These are phyloP conservation scores for Dinocampus coccinellae DNA, from an alignment of 2,888 invertebrate species.

Conservation along the genomic window DNA sequence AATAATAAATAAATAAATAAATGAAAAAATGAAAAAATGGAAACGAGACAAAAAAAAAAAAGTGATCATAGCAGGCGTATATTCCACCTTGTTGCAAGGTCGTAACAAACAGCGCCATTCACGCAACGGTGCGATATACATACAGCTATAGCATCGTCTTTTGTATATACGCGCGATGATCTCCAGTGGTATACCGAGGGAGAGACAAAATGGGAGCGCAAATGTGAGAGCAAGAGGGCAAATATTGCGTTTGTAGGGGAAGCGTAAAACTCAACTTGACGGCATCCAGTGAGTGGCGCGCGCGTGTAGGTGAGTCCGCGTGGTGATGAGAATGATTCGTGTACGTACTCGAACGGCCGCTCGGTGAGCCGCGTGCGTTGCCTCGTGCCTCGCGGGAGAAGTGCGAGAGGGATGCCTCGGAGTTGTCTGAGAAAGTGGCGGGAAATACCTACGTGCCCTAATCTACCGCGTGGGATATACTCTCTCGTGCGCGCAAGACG, in stretches of 20 bases:
- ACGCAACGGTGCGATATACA: constrained; percentile 41
- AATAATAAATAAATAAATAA: too few relatives aligned
- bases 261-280: constrained; percentile 3
- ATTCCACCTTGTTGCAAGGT: constrained; percentile 45
- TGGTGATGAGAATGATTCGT: constrained; percentile 40
- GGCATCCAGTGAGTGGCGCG: constrained; percentile 5
- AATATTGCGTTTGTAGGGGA: not conserved
- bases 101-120: constrained; percentile 48
- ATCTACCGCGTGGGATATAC: constrained; percentile 25
- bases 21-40: constrained; percentile 17
- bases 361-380: constrained; percentile 34
- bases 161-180: constrained; percentile 12
- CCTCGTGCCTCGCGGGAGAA: constrained; percentile 11
- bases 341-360: constrained; percentile 31
- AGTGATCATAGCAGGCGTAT: constrained; percentile 8
- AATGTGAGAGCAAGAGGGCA: constrained; percentile 17
- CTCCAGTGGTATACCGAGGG: constrained; percentile 19
- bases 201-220: constrained; percentile 17
- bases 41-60: constrained; percentile 15
- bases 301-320: constrained; percentile 32
- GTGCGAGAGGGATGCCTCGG: constrained; percentile 21
- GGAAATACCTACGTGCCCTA: constrained; percentile 36
- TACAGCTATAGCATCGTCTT: not conserved
- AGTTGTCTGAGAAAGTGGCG: constrained; percentile 39
- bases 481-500: not conserved